Evolutionary conservation across 53 echinoderm and acorn worm species (phyloP), one percentile per base, ranked within the genome.

Genomic region (Holothuria leucospilota): DNA sequence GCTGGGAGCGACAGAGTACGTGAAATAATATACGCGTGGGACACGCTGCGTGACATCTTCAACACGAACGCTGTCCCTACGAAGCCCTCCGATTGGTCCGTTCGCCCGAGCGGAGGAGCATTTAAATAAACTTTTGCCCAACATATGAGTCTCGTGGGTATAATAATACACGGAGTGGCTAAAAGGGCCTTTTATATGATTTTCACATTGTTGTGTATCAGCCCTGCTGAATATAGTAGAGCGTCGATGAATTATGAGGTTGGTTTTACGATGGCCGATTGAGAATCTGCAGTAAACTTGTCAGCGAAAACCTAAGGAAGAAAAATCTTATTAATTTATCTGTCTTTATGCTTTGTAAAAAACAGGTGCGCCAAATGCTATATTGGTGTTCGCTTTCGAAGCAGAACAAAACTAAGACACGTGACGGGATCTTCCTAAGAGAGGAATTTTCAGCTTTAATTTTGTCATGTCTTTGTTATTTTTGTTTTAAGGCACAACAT

Each of bases 71-170:
- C 51, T 49, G 75, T 75, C 49, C 52, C 75, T 75, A 26, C 8
- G 75, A 38, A 68, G 51, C 75, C 20, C 56, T 75, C 51, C 25
- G 20, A 52, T 49, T 75, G 46, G 75, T 49, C 75, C 74, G 51
- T 5, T 51, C 49, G 75, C 52, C 52, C 20, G 75, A 75, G 51
- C 27, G 51, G 39, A 52, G 75, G 51, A 75, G 75, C 75, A 75
- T 75, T 75, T 75, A 52, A 27, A 75, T 75, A 75, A 75, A 75
- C 75, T 75, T 75, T 75, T 75, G 75, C 75, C 75, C 75, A 75
- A 75, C 75, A 75, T 75, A 75, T 75, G 75, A 75, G 75, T 75
- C 75, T 52, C 75, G 20, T 75, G 75, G 75, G 75, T 26, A 52
- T 75, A 39, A 49, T 75, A 75, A 49, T 52, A 75, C 75, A 27